Percentiles rank a stretch among this genome's conserved stretches.
phyloP scores from a whole-genome alignment of 1,140 invertebrate genomes.

The Myzus persicae region DNA sequence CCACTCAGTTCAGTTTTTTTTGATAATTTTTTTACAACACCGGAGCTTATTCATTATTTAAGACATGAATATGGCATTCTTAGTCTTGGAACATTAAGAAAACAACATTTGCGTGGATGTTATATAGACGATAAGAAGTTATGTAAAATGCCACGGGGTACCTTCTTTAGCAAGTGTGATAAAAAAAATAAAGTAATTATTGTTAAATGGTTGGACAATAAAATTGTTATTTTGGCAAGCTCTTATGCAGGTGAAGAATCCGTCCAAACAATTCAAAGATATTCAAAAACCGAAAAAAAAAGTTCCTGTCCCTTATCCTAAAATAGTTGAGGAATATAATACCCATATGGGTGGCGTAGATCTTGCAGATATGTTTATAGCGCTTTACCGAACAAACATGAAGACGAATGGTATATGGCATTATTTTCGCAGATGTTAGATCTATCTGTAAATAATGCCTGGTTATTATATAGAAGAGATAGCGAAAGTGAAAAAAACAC shows the following conservation, averaged over 20 bases:
- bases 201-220: conserved; percentile 66
- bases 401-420: conserved; percentile 60
- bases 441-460: conserved; percentile 48
- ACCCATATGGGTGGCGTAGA: conserved; percentile 63
- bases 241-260: conserved; percentile 59
- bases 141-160: conserved; percentile 55
- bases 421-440: conserved; percentile 59
- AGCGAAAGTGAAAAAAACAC: background rate
- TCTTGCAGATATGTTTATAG: conserved; percentile 64
- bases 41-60: conserved; percentile 1
- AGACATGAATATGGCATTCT: conserved; percentile 47
- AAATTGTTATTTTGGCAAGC: conserved; percentile 63
- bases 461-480: conserved; percentile 30
- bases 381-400: conserved; percentile 62
- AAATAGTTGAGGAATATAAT: conserved; percentile 65
- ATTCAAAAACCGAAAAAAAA: conserved; percentile 59
- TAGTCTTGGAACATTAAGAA: conserved; percentile 15
- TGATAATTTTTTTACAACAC: conserved; percentile 47
- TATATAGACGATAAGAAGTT: conserved; percentile 61
- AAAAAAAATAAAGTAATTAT: conserved; percentile 61
- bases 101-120: conserved; percentile 57
- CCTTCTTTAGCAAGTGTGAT: conserved; percentile 46
- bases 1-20: background rate
- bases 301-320: conserved; percentile 64
- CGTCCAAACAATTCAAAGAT: conserved; percentile 60